A percentile compares a stretch with the other conserved stretches of the same genome.
Evolutionary conservation across 1,140 invertebrate species (phyloP).

Genomic region (Thereuonema tuberculata): DNA sequence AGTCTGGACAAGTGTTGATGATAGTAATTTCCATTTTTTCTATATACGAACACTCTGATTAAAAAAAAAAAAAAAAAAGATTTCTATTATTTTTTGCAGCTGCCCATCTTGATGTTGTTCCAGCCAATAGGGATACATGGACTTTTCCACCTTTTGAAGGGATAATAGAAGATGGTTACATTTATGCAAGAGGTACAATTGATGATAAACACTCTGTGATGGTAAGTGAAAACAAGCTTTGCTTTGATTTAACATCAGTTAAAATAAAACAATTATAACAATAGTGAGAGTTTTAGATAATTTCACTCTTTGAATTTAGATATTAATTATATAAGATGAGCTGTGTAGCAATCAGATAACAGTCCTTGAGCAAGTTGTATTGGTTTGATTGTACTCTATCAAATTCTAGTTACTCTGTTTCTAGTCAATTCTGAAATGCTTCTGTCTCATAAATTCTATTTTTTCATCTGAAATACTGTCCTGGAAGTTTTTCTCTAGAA

Average conservation of each 20-base stretch:
- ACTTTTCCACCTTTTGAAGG: slow-evolving; percentile 38
- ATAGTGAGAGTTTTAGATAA: background rate
- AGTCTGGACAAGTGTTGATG: background rate
- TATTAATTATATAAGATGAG: no score
- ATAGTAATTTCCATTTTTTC: background rate
- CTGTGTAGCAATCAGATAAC: no score
- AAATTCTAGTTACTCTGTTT: no score
- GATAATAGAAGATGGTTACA: slow-evolving; percentile 33
- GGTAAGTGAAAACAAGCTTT: slow-evolving; percentile 32
- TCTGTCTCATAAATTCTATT: no score
- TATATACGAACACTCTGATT: background rate
- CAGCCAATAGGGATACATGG: slow-evolving; percentile 37
- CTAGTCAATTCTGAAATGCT: no score
- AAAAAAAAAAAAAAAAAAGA: background rate
- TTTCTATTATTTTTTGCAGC: slow-evolving; percentile 20
- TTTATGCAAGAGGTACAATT: slow-evolving; percentile 42
- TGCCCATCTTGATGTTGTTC: slow-evolving; percentile 45
- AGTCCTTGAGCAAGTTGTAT: no score
- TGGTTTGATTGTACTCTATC: no score
- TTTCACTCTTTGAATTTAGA: slow-evolving; percentile 9
- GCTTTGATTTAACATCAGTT: no score
- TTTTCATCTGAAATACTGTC: no score
- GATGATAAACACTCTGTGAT: slow-evolving; percentile 41
- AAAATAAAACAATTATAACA: background rate
- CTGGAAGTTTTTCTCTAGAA: no score